These are phyloP conservation scores for Chironomus tepperi DNA, from an alignment of 1,140 invertebrate species.

Conservation along the genomic window DNA sequence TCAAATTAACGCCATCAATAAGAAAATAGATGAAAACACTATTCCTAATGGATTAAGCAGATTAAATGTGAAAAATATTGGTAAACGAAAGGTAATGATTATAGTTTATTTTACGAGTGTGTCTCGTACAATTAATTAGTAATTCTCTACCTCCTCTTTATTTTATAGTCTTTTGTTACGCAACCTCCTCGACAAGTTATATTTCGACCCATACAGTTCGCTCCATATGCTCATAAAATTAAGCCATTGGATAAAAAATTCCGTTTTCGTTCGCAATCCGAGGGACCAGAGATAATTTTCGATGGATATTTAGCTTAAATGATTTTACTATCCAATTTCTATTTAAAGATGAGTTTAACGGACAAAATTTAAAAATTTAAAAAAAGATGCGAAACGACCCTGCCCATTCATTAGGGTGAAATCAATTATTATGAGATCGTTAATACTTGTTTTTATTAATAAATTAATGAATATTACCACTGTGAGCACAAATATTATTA, in stretches of 20 bases:
- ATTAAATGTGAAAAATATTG: not conserved
- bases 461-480: too few relatives aligned
- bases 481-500: too few relatives aligned
- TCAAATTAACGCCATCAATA: constrained; percentile 18
- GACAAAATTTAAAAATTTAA: not conserved
- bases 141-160: too few relatives aligned
- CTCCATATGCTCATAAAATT: not conserved
- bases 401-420: too few relatives aligned
- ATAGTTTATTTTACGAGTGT: not conserved
- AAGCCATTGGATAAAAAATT: constrained; percentile 11
- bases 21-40: not conserved
- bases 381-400: not conserved
- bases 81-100: not conserved
- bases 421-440: too few relatives aligned
- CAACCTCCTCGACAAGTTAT: not conserved
- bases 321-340: not conserved
- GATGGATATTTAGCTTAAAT: constrained; percentile 17
- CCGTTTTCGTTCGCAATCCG: not conserved
- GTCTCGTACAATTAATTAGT: too few relatives aligned
- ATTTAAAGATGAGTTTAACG: not conserved
- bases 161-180: not conserved
- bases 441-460: too few relatives aligned
- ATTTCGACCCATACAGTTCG: not conserved
- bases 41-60: not conserved
- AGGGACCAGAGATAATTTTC: not conserved